Evolutionary conservation across 2,113 vertebrate genomes (phyloP).

Genomic region (Perca schrenkii): DNA sequence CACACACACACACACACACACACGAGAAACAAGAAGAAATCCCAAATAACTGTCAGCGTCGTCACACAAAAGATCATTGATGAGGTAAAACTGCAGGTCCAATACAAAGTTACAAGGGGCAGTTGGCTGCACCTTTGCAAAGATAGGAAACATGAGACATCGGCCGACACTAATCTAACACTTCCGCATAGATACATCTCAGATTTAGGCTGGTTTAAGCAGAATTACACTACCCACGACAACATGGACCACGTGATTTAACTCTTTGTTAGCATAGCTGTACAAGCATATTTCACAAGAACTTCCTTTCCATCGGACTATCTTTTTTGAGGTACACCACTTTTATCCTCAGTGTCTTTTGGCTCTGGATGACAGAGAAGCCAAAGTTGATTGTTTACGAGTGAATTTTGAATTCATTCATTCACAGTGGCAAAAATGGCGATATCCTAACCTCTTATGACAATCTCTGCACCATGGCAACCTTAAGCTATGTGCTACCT

Average conservation of each 20-base stretch:
- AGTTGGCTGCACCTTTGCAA: constrained; percentile 62
- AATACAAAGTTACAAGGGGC: constrained; percentile 78
- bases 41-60: constrained; percentile 70
- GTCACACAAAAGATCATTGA: constrained; percentile 71
- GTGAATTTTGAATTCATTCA: constrained; percentile 76
- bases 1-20: constrained; percentile 29
- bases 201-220: constrained; percentile 80
- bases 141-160: constrained; percentile 75
- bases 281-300: constrained; percentile 51
- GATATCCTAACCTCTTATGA: constrained; percentile 73
- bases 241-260: constrained; percentile 64
- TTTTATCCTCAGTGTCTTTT: constrained; percentile 56
- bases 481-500: constrained; percentile 78
- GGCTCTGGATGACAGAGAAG: constrained; percentile 66
- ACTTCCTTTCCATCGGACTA: constrained; percentile 35
- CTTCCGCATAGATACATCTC: constrained; percentile 64
- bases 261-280: constrained; percentile 78
- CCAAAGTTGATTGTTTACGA: constrained; percentile 76
- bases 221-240: constrained; percentile 71
- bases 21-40: constrained; percentile 53
- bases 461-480: constrained; percentile 82
- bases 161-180: constrained; percentile 69
- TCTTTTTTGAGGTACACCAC: constrained; percentile 69
- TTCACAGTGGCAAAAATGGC: constrained; percentile 84
- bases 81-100: constrained; percentile 85